phyloP scores from a whole-genome alignment of 1,140 invertebrate genomes.

The Hormaphis cornu region DNA sequence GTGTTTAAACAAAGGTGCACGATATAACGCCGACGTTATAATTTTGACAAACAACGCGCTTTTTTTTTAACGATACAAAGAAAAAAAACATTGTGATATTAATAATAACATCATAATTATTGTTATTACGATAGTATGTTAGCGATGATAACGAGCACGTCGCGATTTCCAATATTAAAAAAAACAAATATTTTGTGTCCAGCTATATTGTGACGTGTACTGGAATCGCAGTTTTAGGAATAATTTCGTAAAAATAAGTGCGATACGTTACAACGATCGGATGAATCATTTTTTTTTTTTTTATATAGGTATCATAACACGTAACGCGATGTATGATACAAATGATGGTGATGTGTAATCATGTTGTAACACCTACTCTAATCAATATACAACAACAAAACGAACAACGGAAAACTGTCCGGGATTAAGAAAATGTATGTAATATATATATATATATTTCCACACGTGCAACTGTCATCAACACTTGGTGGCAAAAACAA shows the following conservation, averaged over 20 bases:
- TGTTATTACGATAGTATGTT: no score
- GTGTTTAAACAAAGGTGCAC: background rate
- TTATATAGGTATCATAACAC: no score
- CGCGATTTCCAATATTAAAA: no score
- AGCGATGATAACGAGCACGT: background rate
- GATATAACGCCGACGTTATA: background rate
- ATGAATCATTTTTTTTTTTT: no score
- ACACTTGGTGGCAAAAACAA: slow-evolving; percentile 32
- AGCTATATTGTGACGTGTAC: no score
- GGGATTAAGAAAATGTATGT: slow-evolving; percentile 7
- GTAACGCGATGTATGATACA: background rate
- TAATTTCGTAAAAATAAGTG: no score
- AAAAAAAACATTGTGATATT: background rate
- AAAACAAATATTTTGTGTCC: no score
- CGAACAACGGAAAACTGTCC: slow-evolving; percentile 28
- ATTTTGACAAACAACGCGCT: background rate
- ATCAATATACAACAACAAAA: slow-evolving; percentile 3
- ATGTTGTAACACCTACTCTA: background rate
- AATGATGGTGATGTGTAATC: background rate
- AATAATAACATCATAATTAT: background rate
- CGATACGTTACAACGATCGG: no score
- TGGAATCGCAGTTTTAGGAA: no score
- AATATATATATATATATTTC: slow-evolving; percentile 25
- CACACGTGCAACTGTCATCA: slow-evolving; percentile 30
- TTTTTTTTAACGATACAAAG: background rate